These are phyloP conservation scores for Dysmachus trigonus DNA, from an alignment of 2,888 invertebrate genomes.

Conservation along the genomic window DNA sequence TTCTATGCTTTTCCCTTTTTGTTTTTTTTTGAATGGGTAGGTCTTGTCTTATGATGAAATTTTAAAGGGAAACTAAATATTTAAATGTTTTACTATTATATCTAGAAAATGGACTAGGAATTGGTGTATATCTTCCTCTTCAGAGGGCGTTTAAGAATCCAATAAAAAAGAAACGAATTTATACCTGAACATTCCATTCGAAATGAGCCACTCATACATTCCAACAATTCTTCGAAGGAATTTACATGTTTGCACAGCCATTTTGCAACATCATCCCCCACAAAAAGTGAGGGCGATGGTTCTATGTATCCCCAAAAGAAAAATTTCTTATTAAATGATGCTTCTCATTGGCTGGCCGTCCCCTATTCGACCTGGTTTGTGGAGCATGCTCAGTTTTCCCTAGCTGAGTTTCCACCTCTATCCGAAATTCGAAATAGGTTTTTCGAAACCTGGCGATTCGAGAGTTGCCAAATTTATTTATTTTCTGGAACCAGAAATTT, in stretches of 20 bases:
- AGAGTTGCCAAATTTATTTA: not conserved
- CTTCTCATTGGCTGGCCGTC: not conserved
- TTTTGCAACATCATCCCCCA: constrained; percentile 18
- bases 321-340: not conserved
- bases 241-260: constrained; percentile 30
- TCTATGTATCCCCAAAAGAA: not conserved
- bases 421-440: not conserved
- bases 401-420: constrained; percentile 2
- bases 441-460: not conserved
- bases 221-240: not conserved
- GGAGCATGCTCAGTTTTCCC: constrained; percentile 9
- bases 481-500: not conserved
- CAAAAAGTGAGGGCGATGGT: not conserved
- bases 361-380: not conserved
- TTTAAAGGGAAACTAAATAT: not conserved
- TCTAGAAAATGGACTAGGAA: not conserved
- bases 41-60: not conserved
- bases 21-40: not conserved
- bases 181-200: not conserved
- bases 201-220: not conserved
- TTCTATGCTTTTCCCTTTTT: not conserved
- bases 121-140: not conserved
- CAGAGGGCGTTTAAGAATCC: not conserved
- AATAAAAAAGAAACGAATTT: not conserved
- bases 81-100: not conserved